Evolutionary conservation across 2,888 invertebrate species (phyloP), one percentile per base, ranked within the genome.

Genomic region (Coleophora flavipennella): DNA sequence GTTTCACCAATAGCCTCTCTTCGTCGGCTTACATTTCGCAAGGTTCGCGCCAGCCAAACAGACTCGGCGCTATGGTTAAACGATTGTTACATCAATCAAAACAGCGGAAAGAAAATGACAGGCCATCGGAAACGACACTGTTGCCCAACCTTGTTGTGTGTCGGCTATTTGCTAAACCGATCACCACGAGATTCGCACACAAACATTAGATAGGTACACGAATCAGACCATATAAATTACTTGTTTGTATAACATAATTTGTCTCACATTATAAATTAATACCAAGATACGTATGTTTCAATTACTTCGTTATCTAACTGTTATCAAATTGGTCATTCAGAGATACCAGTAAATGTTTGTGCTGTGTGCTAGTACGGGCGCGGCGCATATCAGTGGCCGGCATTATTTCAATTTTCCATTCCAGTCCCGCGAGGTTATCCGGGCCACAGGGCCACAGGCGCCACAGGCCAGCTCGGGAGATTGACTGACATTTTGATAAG

Each of bases 31-130:
- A 14, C 10, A n/a, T 43, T 43, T 43, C 40, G 40, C 25, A 40
- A 43, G 32, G 38, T 32, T 20, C 36, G 14, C 38, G 43, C n/a
- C 33, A 32, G 14, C 35, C 34, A 33, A n/a, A 6, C 20, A 20
- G 20, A 20, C 20, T 29, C 29, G 29, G 29, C 29, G 29, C 10
- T 29, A 20, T 29, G 29, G 29, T 11, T 35, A 38, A 49, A 50
- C 41, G 41, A 41, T 52, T 41, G 49, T 56, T 53, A 51, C 57
- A 57, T 56, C 54, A 54, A 59, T 60, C 60, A 53, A 45, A 54
- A 41, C 40, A 44, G 48, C 51, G 50, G 49, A 55, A 53, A 59
- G 45, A 51, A 43, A 55, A 55, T 55, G 57, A 55, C 51, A 56
- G 45, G 40, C 44, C 36, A 57, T 57, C 55, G 56, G 55, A 43